These are phyloP conservation scores for Lithophane socia DNA, from an alignment of 2,888 invertebrate species.

Conservation along the genomic window DNA sequence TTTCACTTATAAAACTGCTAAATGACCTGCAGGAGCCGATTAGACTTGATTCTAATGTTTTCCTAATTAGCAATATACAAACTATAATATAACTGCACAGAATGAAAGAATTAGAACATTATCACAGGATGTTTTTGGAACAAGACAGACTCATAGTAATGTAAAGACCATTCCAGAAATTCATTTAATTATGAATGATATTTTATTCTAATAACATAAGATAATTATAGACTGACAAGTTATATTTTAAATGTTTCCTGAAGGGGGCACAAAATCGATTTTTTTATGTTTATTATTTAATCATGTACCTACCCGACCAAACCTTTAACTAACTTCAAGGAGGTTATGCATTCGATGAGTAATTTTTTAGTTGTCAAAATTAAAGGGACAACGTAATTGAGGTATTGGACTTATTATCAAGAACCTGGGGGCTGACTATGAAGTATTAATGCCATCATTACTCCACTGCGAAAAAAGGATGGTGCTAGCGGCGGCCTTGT, in stretches of 20 bases:
- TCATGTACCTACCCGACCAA: background rate
- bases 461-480: too few relatives aligned
- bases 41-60: background rate
- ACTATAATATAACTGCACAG: background rate
- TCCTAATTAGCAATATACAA: background rate
- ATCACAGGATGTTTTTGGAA: background rate
- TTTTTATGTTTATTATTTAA: background rate
- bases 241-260: background rate
- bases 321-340: background rate
- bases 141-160: background rate
- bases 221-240: background rate
- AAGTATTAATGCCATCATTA: too few relatives aligned
- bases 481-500: too few relatives aligned
- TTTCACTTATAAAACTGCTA: constrained; percentile 1
- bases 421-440: background rate
- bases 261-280: background rate
- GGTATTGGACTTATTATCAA: background rate
- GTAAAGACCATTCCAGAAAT: background rate
- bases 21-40: background rate
- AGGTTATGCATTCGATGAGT: background rate
- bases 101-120: background rate
- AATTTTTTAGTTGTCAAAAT: background rate
- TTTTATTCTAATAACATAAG: background rate
- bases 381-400: background rate
- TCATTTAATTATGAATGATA: too few relatives aligned